A percentile compares a stretch with the other conserved stretches of the same genome.
These are phyloP conservation scores for Paradoxurus hermaphroditus DNA, from an alignment of 2,113 vertebrate species.

Conservation along the genomic window DNA sequence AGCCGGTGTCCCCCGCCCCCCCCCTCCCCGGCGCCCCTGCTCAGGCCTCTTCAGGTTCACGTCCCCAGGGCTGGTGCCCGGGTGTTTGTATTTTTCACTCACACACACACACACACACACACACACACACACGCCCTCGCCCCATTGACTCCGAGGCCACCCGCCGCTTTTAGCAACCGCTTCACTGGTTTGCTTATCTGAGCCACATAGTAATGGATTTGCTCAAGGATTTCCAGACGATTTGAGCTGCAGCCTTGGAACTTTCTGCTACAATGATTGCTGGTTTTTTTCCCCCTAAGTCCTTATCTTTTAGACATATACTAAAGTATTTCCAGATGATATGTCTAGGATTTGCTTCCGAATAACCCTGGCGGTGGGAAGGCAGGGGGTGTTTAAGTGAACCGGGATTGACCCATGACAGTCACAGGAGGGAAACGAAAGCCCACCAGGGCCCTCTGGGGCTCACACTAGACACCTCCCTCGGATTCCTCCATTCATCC, in stretches of 20 bases:
- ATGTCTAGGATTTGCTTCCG: not conserved
- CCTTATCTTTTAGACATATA: not conserved
- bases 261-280: not conserved
- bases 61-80: not conserved
- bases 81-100: not conserved
- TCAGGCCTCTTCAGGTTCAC: not conserved
- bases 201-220: not conserved
- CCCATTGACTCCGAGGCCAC: not conserved
- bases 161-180: not conserved
- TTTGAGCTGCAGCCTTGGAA: not conserved
- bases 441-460: not conserved
- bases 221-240: not conserved
- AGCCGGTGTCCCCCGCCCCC: too few relatives aligned
- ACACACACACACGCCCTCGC: fast-evolving
- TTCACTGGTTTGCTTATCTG: not conserved
- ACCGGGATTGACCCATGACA: not conserved
- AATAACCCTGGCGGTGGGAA: not conserved
- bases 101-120: not conserved
- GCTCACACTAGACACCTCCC: not conserved
- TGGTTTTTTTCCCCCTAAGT: not conserved
- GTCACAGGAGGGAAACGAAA: not conserved
- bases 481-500: not conserved
- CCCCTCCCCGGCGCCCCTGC: not conserved
- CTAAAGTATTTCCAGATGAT: not conserved
- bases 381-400: not conserved